Evolutionary conservation across 2,888 invertebrate genomes (phyloP), one percentile per base, ranked within the genome.

Genomic region (Sarcophaga variegata): DNA sequence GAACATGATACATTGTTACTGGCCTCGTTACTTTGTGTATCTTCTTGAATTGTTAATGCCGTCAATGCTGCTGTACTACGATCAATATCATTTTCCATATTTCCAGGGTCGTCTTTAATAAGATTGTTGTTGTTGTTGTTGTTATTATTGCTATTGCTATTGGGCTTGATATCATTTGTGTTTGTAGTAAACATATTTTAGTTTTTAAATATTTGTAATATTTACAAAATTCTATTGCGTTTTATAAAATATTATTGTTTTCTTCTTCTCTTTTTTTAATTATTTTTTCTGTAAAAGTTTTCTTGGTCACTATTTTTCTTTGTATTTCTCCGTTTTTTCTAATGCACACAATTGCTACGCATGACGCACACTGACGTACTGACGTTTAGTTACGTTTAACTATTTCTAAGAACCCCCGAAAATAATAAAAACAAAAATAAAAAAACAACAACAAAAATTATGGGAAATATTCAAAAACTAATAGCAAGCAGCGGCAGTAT

Each of bases 341-440:
- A 79, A 86, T 84, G 86, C 88, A 88, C 77, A 82, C 84, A 82
- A 79, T 75, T 91, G 91, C 89, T 91, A 90, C 90, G 90, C 91
- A 91, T 90, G 91, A 92, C 92, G 91, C 90, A 91, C 92, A 91
- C 90, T 89, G 89, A 89, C 90, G 90, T 89, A 92, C 92, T 92
- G 90, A 90, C 90, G 90, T 89, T 88, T 90, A 88, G 89, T 90
- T 90, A 90, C 89, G 90, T 91, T 91, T 90, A 89, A 92, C 91
- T 90, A 91, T 91, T 92, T 91, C 91, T 90, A 90, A 91, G 92
- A 92, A 92, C 90, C 90, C 89, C 90, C 86, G 71, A 89, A 85
- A 77, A 84, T 69, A 72, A 89, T 37, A 54, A 17, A 54, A 14
- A 54, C 54, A 54, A 17, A 3, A 54, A 54, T 3, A 54, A 54